These are phyloP conservation scores for Abscondita cerata DNA, from an alignment of 2,888 invertebrate genomes.

Conservation along the genomic window DNA sequence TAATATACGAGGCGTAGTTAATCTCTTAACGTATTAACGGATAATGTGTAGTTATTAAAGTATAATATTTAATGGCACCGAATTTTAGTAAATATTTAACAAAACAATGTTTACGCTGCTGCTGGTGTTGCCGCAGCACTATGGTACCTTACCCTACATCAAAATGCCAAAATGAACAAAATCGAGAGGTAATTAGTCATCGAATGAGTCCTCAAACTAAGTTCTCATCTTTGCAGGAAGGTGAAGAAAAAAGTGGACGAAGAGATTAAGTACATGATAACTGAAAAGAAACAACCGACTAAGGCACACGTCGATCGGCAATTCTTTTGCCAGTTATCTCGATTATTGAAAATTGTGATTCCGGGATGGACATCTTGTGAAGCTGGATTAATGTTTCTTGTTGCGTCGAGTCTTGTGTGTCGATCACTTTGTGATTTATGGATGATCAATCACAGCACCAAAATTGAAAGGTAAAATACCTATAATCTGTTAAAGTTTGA, in stretches of 20 bases:
- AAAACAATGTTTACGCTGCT: slow-evolving; percentile 68
- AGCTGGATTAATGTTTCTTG: slow-evolving; percentile 72
- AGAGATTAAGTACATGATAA: slow-evolving; percentile 81
- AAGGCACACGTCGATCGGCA: slow-evolving; percentile 79
- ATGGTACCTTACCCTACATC: slow-evolving; percentile 65
- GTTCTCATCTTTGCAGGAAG: slow-evolving; percentile 54
- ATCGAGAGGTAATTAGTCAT: slow-evolving; percentile 43
- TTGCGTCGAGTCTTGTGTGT: slow-evolving; percentile 82
- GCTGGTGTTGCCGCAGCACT: slow-evolving; percentile 69
- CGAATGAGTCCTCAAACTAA: slow-evolving; percentile 2
- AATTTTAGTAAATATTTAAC: slow-evolving; percentile 77
- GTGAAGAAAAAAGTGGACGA: slow-evolving; percentile 67
- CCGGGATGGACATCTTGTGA: slow-evolving; percentile 83
- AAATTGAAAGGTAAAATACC: slow-evolving; percentile 92
- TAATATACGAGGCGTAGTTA: too few species aligned
- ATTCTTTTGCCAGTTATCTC: slow-evolving; percentile 74
- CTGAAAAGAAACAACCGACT: slow-evolving; percentile 68
- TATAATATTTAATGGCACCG: slow-evolving; percentile 69
- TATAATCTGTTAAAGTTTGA: too few species aligned
- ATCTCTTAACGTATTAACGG: too few species aligned
- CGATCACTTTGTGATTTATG: slow-evolving; percentile 96
- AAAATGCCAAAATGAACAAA: slow-evolving; percentile 60
- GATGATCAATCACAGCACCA: slow-evolving; percentile 95
- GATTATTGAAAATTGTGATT: slow-evolving; percentile 76
- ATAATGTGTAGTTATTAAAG: too few species aligned